Base-by-base conservation (phyloP, 1,140 invertebrate species). In the Geopemphigus sp. region DNA sequence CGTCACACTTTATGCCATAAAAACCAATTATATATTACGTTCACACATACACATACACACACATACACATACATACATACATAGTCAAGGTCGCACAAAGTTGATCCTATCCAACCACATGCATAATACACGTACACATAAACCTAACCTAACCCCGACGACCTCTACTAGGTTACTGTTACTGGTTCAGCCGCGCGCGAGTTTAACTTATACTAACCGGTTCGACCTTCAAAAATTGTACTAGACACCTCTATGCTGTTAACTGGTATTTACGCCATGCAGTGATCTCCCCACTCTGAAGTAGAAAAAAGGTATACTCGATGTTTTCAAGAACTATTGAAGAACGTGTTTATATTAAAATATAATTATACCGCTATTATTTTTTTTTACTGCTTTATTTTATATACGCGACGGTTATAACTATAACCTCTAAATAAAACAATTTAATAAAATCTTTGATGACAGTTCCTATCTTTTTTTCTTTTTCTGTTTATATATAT, bases 151-250 rank as follows among this genome's bases (percentile, higher is more conserved):
- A 68, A 68, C 66, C 66, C 66, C 66, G 66, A 50, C 66, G 66
- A 68, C 66, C 66, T 68, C 66, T 68, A 50, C 66, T 68, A 68
- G 66, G 66, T 68, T 68, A 68, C 66, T 68, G 66, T 68, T 50
- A 68, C 66, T 68, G 66, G 66, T 50, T 68, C 66, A 15, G 39
- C 32, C 32, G 64, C n/a, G 64, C n/a, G 64, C 39, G 32, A 68
- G 45, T 68, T 59, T 26, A 24, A 22, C 64, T 22, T 68, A 47
- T 47, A 14, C 45, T 45, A 50, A 68, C 66, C 66, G 66, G 66
- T 68, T 68, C 45, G 66, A 68, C 66, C 66, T 68, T 68, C 66
- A 68, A 68, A 57, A 68, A 66, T 11, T 22, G 15, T 10, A 26
- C 66, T 68, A 45, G 66, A 68, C 66, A 68, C 22, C 66, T 50